Percentiles rank a stretch among this genome's conserved stretches.
phyloP scores from a whole-genome alignment of 2,888 invertebrate genomes.

The Oxyteleia sp. region DNA sequence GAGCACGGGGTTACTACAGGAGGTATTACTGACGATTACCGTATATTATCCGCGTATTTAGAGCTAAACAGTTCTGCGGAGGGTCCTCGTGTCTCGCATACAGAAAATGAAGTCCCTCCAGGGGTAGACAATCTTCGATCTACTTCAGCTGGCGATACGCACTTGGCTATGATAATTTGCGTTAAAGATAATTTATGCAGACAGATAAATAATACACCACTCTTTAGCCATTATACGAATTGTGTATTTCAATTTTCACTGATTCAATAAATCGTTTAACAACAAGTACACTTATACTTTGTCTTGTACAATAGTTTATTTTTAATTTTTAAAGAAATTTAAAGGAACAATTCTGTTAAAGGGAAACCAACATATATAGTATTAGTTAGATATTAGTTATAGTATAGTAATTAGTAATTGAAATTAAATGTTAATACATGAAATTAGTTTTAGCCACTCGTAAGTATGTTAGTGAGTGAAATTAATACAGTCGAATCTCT shows the following conservation, averaged over 20 bases:
- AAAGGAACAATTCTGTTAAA: too few species aligned
- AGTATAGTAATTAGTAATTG: too few species aligned
- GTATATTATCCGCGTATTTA: slow-evolving; percentile 84
- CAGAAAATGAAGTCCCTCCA: slow-evolving; percentile 74
- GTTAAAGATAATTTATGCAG: slow-evolving; percentile 19
- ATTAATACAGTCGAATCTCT: too few species aligned
- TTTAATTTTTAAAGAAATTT: too few species aligned
- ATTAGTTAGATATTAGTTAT: too few species aligned
- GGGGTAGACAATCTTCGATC: slow-evolving; percentile 55
- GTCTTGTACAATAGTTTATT: too few species aligned
- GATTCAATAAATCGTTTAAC: neutral
- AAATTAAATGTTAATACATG: too few species aligned
- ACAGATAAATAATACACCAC: slow-evolving; percentile 18
- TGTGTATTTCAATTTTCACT: slow-evolving; percentile 24
- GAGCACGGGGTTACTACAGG: slow-evolving; percentile 49
- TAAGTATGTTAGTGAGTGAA: too few species aligned
- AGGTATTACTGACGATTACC: slow-evolving; percentile 83
- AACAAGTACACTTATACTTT: too few species aligned
- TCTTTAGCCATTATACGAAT: neutral
- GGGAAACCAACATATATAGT: too few species aligned
- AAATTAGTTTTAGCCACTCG: too few species aligned
- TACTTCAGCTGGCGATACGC: slow-evolving; percentile 43
- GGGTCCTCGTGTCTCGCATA: slow-evolving; percentile 80
- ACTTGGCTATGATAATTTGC: slow-evolving; percentile 53
- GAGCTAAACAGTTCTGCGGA: slow-evolving; percentile 80